phyloP scores from a whole-genome alignment of 2,888 invertebrate species.

The Chelonus formosanus region DNA sequence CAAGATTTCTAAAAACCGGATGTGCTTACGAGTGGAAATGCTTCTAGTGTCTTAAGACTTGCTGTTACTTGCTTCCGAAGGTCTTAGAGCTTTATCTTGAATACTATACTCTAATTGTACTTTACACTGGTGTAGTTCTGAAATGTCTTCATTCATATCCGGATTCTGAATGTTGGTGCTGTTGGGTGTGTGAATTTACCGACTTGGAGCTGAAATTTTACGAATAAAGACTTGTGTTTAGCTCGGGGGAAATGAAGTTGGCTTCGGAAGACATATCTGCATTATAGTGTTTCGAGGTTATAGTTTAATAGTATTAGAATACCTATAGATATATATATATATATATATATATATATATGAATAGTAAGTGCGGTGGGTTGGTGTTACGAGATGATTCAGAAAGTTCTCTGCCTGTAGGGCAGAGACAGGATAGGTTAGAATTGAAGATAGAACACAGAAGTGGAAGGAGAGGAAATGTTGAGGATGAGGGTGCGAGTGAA shows the following conservation, averaged over 20 bases:
- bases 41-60: no score
- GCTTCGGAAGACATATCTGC: conserved; percentile 10
- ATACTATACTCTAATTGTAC: no score
- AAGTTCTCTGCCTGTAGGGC: conserved; percentile 46
- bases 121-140: no score
- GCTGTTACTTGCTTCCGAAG: no score
- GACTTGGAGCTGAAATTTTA: conserved; percentile 8
- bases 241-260: no score
- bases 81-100: no score
- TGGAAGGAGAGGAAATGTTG: neutral
- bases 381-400: conserved; percentile 59
- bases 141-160: no score
- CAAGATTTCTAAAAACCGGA: no score
- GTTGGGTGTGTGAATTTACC: no score
- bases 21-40: no score
- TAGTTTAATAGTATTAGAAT: neutral
- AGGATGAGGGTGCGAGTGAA: conserved; percentile 30
- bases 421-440: neutral
- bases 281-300: conserved; percentile 2
- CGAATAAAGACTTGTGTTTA: conserved; percentile 9
- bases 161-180: no score
- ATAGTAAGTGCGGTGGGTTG: conserved; percentile 40
- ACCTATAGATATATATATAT: neutral
- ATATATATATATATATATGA: neutral
- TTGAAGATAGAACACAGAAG: neutral